Base-by-base conservation (phyloP, 2,888 invertebrate genomes). In the Mythimna impura region DNA sequence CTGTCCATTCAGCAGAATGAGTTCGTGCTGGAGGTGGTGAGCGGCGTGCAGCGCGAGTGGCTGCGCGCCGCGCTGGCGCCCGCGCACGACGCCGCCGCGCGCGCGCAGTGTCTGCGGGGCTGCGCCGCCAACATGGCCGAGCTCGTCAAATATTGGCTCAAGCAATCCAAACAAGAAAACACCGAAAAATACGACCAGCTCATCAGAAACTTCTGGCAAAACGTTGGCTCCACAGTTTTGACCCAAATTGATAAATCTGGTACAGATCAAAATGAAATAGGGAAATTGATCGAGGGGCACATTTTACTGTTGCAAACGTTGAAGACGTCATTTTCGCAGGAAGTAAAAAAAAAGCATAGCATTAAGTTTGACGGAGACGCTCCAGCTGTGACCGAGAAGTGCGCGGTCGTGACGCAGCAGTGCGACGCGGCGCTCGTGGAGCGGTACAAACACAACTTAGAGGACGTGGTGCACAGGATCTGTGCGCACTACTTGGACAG, bases 401-500 rank as follows among this genome's bases (percentile, higher is more conserved):
- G 64, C 2, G n/a, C 61, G 0, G 64, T 64, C 0, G 74, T 57
- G 2, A 9, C 66, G 5, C 75, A 62, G 63, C 80, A 66, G 10
- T 74, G 86, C 17, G 93, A 91, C 68, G 74, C 83, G 2, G 25
- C 81, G 0, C 61, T 81, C 0, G 90, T 90, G 17, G 86, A 91
- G 8, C 81, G 91, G 30, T 97, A 97, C 86, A 81, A 90, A 6
- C 91, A 93, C 40, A 94, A 96, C 75, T 86, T 97, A 25, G 91
- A 95, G 40, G 89, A 93, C 0, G 86, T 96, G 0, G 96, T 95
- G 0, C 93, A 95, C 68, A 93, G 89, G 25, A 86, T 96, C 0
- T 97, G 97, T 80, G 89, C 93, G 4, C 92, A 94, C 20, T 97
- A 97, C 88, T 94, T 98, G 20, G 94, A 95, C n/a, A 96, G 96